Conservation (phyloP, 2,113 vertebrate genomes). For the Orycteropus afer region DNA sequence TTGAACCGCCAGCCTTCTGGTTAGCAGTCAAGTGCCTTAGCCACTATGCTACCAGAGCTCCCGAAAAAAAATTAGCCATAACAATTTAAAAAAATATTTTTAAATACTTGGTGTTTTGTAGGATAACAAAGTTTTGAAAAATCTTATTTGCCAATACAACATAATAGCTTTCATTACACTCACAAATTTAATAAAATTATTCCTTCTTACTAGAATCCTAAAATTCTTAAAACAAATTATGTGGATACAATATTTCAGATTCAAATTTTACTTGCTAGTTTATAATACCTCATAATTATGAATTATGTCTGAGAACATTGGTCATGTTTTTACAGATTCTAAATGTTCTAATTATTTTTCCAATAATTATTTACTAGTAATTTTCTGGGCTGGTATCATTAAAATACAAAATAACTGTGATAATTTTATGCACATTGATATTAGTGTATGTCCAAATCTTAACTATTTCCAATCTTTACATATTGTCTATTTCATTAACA, state of each 20-base stretch:
- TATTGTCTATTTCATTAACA: constrained; percentile 52
- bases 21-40: no score
- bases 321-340: neutral
- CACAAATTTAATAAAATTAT: neutral
- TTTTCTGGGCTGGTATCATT: constrained; percentile 16
- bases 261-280: neutral
- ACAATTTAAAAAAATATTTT: no score
- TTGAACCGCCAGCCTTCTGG: no score
- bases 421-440: constrained; percentile 38
- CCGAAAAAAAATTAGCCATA: no score
- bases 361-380: neutral
- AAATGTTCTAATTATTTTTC: constrained; percentile 1
- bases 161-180: constrained; percentile 16
- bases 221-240: neutral
- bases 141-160: neutral
- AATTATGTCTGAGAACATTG: constrained; percentile 2
- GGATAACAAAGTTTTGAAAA: neutral
- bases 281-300: constrained; percentile 35
- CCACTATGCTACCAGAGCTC: no score
- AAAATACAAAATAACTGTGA: neutral
- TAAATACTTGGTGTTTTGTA: constrained; percentile 19
- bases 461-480: neutral
- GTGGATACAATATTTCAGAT: neutral
- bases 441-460: constrained; percentile 33
- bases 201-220: neutral